Evolutionary conservation across 2,113 vertebrate species (phyloP), one percentile per base, ranked within the genome.

Genomic region (Blennius ocellaris): DNA sequence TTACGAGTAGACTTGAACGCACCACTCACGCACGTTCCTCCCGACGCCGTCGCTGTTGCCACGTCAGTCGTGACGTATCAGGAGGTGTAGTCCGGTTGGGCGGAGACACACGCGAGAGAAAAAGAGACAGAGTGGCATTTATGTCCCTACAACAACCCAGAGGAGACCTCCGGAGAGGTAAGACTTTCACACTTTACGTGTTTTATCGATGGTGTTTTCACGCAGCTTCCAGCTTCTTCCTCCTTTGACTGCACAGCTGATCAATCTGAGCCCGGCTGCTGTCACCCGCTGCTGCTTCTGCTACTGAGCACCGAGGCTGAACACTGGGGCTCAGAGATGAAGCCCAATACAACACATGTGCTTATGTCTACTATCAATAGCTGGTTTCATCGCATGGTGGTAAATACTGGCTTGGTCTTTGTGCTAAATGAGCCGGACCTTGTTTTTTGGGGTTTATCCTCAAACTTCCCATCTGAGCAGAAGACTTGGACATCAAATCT

Each of bases 41-140:
- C n/a, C 1, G 7, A 7, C 8, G 40, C 37, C 15, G 61, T 11
- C 7, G 21, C 43, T 7, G 45, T 7, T 86, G 89, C 91, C 88
- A 92, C 91, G 91, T 92, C 69, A 86, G 68, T 43, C 11, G 73
- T 89, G 91, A 90, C 91, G 88, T 82, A 56, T 2, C 16, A 47
- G 83, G 81, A 85, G 83, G 84, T 41, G 87, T 82, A 5, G 76
- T 64, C 80, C 56, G 76, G 68, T 60, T 56, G 63, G 78, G 79
- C 61, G 73, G 57, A 5, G 48, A n/a, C 48, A 30, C 21, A 30
- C 21, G 4, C n/a, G n/a, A n/a, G 14, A 6, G n/a, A 48, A 12
- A 30, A n/a, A 48, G 12, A 10, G 58, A 11, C 39, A 5, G 8
- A 7, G 10, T 44, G 58, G 17, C 52, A 30, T 85, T 72, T 30